These are phyloP conservation scores for Colinus virginianus DNA, from an alignment of 2,113 vertebrate genomes.

Conservation along the genomic window DNA sequence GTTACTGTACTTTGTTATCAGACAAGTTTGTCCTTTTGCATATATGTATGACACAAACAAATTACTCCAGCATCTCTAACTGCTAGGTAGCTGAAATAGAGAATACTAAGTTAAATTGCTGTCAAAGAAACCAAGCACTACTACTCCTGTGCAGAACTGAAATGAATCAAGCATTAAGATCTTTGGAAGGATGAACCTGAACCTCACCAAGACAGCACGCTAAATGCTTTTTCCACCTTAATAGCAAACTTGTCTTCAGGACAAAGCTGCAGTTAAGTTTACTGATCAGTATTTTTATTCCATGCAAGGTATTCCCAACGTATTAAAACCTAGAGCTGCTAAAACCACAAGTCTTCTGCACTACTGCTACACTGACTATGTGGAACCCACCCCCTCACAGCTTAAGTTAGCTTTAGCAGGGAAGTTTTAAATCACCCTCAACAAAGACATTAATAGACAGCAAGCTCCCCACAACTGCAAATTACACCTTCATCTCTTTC, in stretches of 20 bases:
- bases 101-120: neutral
- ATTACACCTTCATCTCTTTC: neutral
- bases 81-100: too few relatives aligned
- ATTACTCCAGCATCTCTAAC: neutral
- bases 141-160: neutral
- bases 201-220: neutral
- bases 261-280: neutral
- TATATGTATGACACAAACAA: fast-evolving
- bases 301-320: neutral
- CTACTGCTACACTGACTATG: fast-evolving
- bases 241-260: neutral
- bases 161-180: neutral
- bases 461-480: neutral
- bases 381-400: neutral
- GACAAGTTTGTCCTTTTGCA: neutral
- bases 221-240: neutral
- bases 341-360: neutral
- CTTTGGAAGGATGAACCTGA: too few relatives aligned
- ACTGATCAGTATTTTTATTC: neutral
- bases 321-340: neutral
- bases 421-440: neutral
- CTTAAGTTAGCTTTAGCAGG: fast-evolving
- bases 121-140: neutral
- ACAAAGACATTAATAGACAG: neutral
- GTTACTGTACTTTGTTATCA: neutral